Conservation (phyloP, 2,888 invertebrate species). For the Neoaliturus tenellus region DNA sequence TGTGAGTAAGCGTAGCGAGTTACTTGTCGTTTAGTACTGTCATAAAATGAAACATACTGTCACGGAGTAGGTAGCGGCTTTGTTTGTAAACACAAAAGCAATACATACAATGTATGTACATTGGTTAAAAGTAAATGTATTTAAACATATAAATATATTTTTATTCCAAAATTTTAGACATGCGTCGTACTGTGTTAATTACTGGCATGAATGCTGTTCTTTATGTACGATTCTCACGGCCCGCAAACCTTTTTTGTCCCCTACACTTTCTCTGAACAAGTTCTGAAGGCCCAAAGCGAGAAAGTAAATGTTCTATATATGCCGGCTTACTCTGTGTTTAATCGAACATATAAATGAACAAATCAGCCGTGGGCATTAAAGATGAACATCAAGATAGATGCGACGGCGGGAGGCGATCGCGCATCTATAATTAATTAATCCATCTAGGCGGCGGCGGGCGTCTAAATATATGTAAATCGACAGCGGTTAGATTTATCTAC, state of each 20-base stretch:
- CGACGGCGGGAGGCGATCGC: neutral
- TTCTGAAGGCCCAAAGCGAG: constrained; percentile 23
- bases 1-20: too few species aligned
- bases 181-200: too few species aligned
- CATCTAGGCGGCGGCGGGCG: neutral
- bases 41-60: too few species aligned
- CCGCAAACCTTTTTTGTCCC: neutral
- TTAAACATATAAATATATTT: too few species aligned
- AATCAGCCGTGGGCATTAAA: neutral
- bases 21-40: too few species aligned
- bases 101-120: too few species aligned
- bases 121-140: too few species aligned
- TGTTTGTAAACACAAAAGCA: too few species aligned
- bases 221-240: neutral
- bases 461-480: neutral
- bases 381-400: neutral
- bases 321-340: neutral
- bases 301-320: constrained; percentile 9
- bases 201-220: too few species aligned
- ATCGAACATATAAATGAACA: neutral
- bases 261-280: neutral
- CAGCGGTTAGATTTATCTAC: neutral
- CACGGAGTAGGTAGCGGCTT: too few species aligned
- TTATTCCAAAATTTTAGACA: too few species aligned
- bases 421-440: constrained; percentile 1